Conservation (phyloP, 2,113 vertebrate species). For the Pogonocichla stellata region DNA sequence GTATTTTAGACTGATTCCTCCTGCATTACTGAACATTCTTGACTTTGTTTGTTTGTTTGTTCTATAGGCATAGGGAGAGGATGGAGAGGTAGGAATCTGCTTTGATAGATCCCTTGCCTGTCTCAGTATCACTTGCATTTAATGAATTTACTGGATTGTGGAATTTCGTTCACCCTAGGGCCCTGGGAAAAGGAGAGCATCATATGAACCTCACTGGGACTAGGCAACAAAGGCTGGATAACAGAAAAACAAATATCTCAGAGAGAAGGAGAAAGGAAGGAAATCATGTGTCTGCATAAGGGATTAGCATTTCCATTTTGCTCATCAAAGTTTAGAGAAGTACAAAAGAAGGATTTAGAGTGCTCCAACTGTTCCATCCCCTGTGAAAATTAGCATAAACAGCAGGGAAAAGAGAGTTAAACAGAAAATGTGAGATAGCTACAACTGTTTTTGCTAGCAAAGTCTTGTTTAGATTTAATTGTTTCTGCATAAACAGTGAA, state of each 20-base stretch:
- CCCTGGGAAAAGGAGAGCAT: neutral
- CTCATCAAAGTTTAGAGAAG: slow-evolving; percentile 57
- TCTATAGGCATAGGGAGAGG: neutral
- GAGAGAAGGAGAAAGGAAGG: slow-evolving; percentile 45
- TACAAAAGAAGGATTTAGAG: slow-evolving; percentile 60
- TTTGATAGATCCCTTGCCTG: neutral
- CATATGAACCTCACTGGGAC: neutral
- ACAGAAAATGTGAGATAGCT: slow-evolving; percentile 3
- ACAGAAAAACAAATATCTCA: slow-evolving; percentile 31
- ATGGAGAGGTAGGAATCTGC: neutral
- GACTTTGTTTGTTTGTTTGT: neutral
- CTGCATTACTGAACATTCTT: neutral
- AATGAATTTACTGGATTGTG: neutral
- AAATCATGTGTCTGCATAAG: slow-evolving; percentile 44
- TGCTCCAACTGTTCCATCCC: slow-evolving; percentile 2
- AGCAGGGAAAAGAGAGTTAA: slow-evolving; percentile 20
- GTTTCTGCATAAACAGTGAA: neutral
- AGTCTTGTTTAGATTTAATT: neutral
- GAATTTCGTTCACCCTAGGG: neutral
- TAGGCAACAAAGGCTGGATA: neutral
- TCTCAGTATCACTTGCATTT: neutral
- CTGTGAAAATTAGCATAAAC: slow-evolving; percentile 19
- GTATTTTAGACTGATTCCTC: neutral
- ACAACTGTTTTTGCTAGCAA: neutral
- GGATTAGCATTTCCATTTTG: slow-evolving; percentile 61